Percentiles rank a stretch among this genome's conserved stretches.
phyloP scores from a whole-genome alignment of 2,113 vertebrate species.

The Meleagris gallopavo region DNA sequence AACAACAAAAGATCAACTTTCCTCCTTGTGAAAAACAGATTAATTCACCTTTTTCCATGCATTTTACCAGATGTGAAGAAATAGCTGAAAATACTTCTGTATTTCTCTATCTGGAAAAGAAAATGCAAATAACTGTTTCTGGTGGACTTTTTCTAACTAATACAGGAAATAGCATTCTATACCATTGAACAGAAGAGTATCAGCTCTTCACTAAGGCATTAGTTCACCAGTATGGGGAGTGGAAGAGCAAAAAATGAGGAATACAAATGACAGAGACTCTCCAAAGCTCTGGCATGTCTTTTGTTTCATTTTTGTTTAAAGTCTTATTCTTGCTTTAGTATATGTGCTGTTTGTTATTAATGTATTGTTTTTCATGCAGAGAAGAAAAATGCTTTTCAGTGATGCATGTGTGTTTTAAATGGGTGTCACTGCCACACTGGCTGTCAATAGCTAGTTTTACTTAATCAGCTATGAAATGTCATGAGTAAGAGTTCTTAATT shows the following conservation, averaged over 20 bases:
- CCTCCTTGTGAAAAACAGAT: neutral
- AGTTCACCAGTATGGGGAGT: neutral
- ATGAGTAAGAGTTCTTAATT: neutral
- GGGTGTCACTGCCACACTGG: neutral
- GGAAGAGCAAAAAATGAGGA: neutral
- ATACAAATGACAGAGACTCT: neutral
- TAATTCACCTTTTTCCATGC: neutral
- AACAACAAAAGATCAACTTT: neutral
- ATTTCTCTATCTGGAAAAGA: neutral
- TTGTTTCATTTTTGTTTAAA: neutral
- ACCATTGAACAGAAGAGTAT: neutral
- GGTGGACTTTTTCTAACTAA: neutral
- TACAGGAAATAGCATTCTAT: neutral
- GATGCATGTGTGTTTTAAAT: neutral
- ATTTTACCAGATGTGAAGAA: neutral
- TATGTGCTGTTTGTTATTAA: constrained; percentile 2
- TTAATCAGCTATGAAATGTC: constrained; percentile 18
- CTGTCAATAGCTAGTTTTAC: constrained; percentile 32
- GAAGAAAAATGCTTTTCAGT: constrained; percentile 22
- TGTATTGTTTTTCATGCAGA: neutral
- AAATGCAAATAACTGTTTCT: neutral
- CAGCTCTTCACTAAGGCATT: neutral
- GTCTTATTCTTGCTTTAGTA: neutral
- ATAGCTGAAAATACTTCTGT: neutral
- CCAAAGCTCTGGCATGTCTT: neutral